Conservation (phyloP, 2,113 vertebrate genomes). For the Pollachius pollachius region DNA sequence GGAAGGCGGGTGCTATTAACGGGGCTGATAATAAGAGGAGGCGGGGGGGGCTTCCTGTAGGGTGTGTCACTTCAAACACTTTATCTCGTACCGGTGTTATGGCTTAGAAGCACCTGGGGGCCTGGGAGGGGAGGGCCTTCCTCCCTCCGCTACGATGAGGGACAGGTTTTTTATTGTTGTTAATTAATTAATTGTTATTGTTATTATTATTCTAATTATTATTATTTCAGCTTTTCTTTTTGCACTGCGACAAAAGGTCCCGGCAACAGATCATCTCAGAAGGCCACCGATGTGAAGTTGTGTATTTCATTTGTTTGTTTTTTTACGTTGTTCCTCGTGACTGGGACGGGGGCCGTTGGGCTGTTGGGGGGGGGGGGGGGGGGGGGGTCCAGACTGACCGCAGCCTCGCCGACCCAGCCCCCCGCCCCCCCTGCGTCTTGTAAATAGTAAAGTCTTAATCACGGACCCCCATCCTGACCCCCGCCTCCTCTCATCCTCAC, state of each 20-base stretch:
- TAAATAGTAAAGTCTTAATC: slow-evolving; percentile 40
- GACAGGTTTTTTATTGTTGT: neutral
- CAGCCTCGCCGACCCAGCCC: neutral
- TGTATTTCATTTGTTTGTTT: neutral
- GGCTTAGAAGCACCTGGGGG: slow-evolving; percentile 55
- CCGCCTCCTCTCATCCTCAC: too few species aligned
- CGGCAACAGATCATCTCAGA: neutral
- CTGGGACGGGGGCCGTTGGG: neutral
- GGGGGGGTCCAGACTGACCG: neutral
- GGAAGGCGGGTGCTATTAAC: slow-evolving; percentile 12
- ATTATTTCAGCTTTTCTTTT: neutral
- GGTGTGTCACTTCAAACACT: slow-evolving; percentile 45
- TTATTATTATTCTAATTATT: too few species aligned
- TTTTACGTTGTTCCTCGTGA: neutral
- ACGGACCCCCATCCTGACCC: too few species aligned
- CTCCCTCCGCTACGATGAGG: neutral
- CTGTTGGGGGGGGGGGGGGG: too few species aligned
- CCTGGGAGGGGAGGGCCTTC: neutral
- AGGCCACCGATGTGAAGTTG: neutral
- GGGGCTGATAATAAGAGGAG: neutral
- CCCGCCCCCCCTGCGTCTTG: slow-evolving; percentile 41
- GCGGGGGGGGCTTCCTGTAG: slow-evolving; percentile 31
- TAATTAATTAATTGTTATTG: too few species aligned
- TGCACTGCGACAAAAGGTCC: neutral
- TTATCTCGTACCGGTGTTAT: slow-evolving; percentile 34